Conservation (phyloP, 2,113 vertebrate species). For the Phaetusa simplex region DNA sequence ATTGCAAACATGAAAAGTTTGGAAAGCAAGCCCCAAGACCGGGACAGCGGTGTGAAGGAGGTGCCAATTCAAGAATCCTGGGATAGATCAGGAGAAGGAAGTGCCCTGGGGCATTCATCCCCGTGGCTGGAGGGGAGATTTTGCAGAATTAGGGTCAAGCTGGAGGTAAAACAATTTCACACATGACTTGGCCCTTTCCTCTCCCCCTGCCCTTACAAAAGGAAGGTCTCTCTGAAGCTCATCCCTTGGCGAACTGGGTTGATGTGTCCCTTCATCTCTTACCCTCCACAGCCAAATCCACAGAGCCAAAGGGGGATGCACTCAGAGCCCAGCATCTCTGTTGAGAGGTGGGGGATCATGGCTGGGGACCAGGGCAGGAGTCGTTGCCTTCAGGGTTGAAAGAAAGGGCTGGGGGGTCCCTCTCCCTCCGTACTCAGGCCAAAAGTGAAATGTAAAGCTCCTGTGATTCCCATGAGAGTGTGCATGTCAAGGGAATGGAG, state of each 20-base stretch:
- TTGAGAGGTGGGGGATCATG: neutral
- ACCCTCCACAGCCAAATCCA: neutral
- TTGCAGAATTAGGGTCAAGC: neutral
- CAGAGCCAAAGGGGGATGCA: neutral
- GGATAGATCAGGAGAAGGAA: neutral
- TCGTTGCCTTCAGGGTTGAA: neutral
- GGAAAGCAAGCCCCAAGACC: neutral
- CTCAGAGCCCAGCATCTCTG: neutral
- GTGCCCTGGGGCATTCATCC: neutral
- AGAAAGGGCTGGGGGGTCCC: neutral
- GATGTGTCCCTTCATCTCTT: neutral
- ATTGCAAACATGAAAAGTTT: neutral
- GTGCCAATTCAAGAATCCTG: neutral
- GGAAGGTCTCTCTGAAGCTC: neutral
- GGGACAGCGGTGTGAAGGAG: neutral
- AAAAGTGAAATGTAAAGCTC: neutral
- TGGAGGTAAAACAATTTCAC: neutral
- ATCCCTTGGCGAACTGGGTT: neutral
- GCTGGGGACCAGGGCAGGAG: neutral
- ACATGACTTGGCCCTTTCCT: neutral
- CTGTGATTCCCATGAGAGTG: too few species aligned
- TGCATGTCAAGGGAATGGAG: accelerated
- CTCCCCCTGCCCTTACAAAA: neutral
- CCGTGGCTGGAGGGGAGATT: neutral
- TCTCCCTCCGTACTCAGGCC: neutral